These are phyloP conservation scores for Acronicta aceris DNA, from an alignment of 2,888 invertebrate genomes.

Conservation along the genomic window DNA sequence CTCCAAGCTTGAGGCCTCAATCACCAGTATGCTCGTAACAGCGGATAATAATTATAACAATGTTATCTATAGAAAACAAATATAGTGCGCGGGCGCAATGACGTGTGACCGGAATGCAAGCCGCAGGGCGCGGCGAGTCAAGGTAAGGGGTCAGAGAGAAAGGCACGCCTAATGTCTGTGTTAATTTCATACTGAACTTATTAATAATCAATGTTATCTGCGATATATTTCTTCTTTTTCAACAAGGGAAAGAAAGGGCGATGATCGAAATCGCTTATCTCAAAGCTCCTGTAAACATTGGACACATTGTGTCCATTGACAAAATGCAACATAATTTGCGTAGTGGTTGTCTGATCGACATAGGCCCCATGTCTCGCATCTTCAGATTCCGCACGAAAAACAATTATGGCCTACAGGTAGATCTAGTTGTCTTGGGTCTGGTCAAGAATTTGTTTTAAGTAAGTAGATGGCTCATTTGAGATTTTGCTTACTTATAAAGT, in stretches of 20 bases:
- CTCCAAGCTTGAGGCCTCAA: constrained; percentile 37
- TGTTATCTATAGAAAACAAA: constrained; percentile 63
- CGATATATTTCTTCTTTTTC: constrained; percentile 1
- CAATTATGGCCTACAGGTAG: not conserved
- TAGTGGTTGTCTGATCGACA: too few relatives aligned
- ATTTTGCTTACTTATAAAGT: too few relatives aligned
- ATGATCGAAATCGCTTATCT: too few relatives aligned
- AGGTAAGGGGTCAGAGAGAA: constrained; percentile 87
- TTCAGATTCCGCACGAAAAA: too few relatives aligned
- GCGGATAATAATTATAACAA: constrained; percentile 61
- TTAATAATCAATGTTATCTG: constrained; percentile 28
- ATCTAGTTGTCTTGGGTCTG: too few relatives aligned
- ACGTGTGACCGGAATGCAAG: constrained; percentile 80
- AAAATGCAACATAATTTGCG: too few relatives aligned
- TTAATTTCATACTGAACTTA: constrained; percentile 72
- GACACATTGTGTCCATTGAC: too few relatives aligned
- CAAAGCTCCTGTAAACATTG: too few relatives aligned
- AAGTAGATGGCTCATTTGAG: too few relatives aligned
- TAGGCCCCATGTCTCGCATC: too few relatives aligned
- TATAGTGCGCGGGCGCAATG: constrained; percentile 64
- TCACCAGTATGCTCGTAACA: constrained; percentile 52
- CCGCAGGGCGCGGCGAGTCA: constrained; percentile 86
- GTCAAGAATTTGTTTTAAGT: too few relatives aligned
- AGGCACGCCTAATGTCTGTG: constrained; percentile 80
- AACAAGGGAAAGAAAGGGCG: not conserved